Evolutionary conservation across 2,113 vertebrate species (phyloP), one percentile per base, ranked within the genome.

Genomic region (Eptatretus burgeri): DNA sequence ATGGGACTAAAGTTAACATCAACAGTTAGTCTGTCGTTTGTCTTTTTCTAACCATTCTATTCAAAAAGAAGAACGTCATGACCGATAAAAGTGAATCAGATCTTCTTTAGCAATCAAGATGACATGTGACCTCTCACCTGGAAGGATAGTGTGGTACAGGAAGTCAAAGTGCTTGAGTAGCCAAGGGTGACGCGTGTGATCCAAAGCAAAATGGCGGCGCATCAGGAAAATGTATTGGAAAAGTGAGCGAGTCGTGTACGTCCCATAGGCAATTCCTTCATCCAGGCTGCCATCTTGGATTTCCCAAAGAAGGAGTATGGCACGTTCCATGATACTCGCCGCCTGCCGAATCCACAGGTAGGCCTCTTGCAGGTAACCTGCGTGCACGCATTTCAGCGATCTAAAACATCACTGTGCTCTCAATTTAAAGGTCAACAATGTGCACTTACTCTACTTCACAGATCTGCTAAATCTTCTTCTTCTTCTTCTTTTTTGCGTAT

Each of bases 221-320:
- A 93, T 82, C 18, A 98, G 79, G 70, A 85, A 86, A 75, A 98
- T 79, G 69, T 98, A 98, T 71, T 98, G 91, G 70, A 96, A 95
- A 51, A 98, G 75, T 0, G 91, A 98, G 62, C 91, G 80, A 10
- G 86, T 98, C 49, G 83, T 93, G 69, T 98, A 98, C 20, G 82
- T 93, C 67, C 89, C 89, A 2, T 98, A 98, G 1, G 89, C 91
- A 62, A 96, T 89, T 1, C 91, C 91, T 74, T 98, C 89, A 14
- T 93, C 89, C 67, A 96, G 75, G 10, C 89, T 89, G 50, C 91
- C 91, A 5, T 98, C 91, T 0, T 81, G 84, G 70, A 98, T 78
- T 51, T 94, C 86, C 65, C 75, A 80, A 52, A 98, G 74, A 49
- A 98, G 75, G 62, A 98, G 77, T 69, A 98, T 76, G 14, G 85